These are phyloP conservation scores for Thinocorus orbignyianus DNA, from an alignment of 2,113 vertebrate genomes.

Conservation along the genomic window DNA sequence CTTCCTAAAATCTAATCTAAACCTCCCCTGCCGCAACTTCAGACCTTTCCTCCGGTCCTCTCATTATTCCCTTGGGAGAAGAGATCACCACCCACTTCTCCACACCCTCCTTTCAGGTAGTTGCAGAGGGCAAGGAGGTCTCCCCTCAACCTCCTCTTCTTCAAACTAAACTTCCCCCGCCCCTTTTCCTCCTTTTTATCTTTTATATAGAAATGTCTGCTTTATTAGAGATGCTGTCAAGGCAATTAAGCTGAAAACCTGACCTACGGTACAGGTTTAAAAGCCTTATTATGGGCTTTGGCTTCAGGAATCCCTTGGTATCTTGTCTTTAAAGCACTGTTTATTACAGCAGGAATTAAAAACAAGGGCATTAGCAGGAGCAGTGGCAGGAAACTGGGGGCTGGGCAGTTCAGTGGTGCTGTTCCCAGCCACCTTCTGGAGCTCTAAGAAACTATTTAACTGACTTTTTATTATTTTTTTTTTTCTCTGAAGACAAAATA, in stretches of 20 bases:
- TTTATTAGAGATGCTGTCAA: conserved; percentile 1
- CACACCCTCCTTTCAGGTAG: no score
- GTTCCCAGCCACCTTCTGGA: background rate
- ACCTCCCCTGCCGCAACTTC: no score
- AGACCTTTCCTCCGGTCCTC: no score
- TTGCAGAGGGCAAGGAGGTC: no score
- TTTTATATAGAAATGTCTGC: background rate
- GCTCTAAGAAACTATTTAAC: background rate
- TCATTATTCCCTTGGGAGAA: no score
- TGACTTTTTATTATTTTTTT: background rate
- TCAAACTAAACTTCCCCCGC: no score
- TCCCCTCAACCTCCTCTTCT: no score
- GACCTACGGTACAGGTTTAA: conserved; percentile 22
- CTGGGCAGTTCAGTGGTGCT: background rate
- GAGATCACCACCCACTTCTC: no score
- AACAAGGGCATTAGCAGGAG: background rate
- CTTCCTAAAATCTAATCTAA: no score
- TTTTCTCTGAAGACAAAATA: background rate
- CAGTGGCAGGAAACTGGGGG: background rate
- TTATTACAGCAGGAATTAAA: background rate
- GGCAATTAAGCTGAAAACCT: conserved; percentile 37
- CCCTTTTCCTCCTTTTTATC: background rate
- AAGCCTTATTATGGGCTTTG: conserved; percentile 32
- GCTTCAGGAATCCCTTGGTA: background rate
- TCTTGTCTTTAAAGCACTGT: conserved; percentile 25